Evolutionary conservation across 2,113 vertebrate species (phyloP).

Genomic region (Okapia johnstoni): DNA sequence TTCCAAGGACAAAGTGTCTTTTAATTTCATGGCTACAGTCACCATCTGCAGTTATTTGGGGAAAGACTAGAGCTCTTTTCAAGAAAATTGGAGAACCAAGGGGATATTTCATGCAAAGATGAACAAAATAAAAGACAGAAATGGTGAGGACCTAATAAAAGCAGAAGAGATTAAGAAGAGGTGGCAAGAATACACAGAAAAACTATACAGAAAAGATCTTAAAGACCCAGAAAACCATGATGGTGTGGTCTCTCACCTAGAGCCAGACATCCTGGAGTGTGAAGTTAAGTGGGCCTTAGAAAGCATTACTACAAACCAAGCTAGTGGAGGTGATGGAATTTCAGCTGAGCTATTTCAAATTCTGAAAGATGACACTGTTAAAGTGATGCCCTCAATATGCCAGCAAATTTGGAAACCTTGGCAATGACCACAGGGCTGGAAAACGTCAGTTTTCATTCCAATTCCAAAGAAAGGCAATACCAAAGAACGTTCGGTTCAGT

Average conservation of each 20-base stretch:
- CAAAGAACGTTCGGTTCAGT: background rate
- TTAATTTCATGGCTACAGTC: background rate
- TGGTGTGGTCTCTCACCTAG: background rate
- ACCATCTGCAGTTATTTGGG: background rate
- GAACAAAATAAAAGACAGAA: background rate
- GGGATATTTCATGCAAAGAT: background rate
- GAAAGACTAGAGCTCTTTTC: background rate
- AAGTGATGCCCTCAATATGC: background rate
- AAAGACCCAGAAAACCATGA: background rate
- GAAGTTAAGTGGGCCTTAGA: background rate
- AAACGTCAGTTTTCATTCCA: background rate
- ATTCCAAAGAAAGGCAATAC: background rate
- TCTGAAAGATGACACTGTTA: background rate
- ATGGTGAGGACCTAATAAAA: background rate
- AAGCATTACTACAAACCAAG: background rate
- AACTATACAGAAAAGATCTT: background rate
- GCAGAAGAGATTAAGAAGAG: background rate
- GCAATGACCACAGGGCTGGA: background rate
- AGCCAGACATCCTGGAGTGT: background rate
- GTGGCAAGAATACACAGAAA: background rate
- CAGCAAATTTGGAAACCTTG: background rate
- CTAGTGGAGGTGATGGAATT: background rate
- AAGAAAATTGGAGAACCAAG: background rate
- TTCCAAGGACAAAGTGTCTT: rapidly evolving
- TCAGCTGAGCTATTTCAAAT: background rate